Conservation (phyloP, 1,140 invertebrate species). For the Delia radicum region DNA sequence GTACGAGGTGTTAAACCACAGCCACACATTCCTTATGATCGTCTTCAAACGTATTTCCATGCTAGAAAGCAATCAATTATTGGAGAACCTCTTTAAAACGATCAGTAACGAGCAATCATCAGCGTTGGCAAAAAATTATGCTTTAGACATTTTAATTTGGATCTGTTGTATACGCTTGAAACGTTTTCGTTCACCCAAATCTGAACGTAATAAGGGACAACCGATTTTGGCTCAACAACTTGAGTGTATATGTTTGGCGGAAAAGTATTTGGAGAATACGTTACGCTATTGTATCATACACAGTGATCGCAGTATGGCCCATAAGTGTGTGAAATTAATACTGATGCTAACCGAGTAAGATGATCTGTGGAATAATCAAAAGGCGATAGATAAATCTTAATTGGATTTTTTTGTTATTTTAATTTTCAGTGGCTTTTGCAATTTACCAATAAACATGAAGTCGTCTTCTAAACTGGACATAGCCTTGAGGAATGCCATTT, state of each 20-base stretch:
- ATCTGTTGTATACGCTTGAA: constrained; percentile 70
- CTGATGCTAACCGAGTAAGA: constrained; percentile 81
- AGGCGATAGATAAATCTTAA: too few species aligned
- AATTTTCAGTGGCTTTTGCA: constrained; percentile 65
- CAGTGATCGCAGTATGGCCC: constrained; percentile 77
- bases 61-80: constrained; percentile 76
- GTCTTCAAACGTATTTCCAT: constrained; percentile 76
- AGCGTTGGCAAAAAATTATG: constrained; percentile 57
- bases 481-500: constrained; percentile 45
- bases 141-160: constrained; percentile 80
- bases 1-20: constrained; percentile 70
- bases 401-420: background rate
- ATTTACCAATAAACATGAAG: constrained; percentile 56
- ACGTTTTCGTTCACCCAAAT: constrained; percentile 63
- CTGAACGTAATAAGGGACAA: constrained; percentile 57
- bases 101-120: constrained; percentile 58
- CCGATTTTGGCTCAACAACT: constrained; percentile 63
- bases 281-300: constrained; percentile 75
- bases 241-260: constrained; percentile 68
- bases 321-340: constrained; percentile 84
- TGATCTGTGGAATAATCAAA: constrained; percentile 18
- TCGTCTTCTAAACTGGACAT: constrained; percentile 37
- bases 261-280: constrained; percentile 64
- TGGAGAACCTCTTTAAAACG: constrained; percentile 70
- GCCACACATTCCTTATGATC: constrained; percentile 70